Evolutionary conservation across 2,113 vertebrate species (phyloP).

Genomic region (Aegithalos caudatus): DNA sequence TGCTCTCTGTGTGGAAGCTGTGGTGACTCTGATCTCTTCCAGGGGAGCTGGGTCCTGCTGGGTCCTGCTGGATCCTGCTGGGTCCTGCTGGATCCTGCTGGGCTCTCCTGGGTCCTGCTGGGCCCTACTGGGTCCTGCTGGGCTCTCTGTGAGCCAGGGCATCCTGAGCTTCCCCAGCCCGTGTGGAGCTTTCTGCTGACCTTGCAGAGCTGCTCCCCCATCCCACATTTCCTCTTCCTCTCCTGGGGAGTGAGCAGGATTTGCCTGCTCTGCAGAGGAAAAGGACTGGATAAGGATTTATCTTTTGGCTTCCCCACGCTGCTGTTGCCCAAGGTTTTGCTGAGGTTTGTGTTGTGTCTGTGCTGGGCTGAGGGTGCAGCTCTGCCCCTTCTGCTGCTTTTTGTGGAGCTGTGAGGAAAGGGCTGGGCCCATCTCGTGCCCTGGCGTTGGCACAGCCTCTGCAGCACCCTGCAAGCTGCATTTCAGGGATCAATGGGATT

Average conservation of each 20-base stretch:
- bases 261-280: not conserved
- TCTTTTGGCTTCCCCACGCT: not conserved
- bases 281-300: not conserved
- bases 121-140: not conserved
- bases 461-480: fast-evolving
- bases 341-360: not conserved
- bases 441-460: not conserved
- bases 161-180: not conserved
- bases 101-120: not conserved
- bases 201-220: not conserved
- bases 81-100: not conserved
- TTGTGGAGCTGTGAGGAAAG: fast-evolving
- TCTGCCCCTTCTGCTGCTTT: not conserved
- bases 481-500: fast-evolving
- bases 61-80: not conserved
- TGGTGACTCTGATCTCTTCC: not conserved
- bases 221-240: not conserved
- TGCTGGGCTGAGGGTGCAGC: not conserved
- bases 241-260: not conserved
- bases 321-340: not conserved
- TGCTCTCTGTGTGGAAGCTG: fast-evolving
- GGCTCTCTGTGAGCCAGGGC: not conserved
- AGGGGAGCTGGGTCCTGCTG: not conserved
- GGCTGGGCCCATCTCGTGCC: fast-evolving
- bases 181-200: not conserved